A percentile compares a stretch with the other conserved stretches of the same genome.
These are phyloP conservation scores for Microcebus lehilahytsara DNA, from an alignment of 2,113 vertebrate genomes.

Conservation along the genomic window DNA sequence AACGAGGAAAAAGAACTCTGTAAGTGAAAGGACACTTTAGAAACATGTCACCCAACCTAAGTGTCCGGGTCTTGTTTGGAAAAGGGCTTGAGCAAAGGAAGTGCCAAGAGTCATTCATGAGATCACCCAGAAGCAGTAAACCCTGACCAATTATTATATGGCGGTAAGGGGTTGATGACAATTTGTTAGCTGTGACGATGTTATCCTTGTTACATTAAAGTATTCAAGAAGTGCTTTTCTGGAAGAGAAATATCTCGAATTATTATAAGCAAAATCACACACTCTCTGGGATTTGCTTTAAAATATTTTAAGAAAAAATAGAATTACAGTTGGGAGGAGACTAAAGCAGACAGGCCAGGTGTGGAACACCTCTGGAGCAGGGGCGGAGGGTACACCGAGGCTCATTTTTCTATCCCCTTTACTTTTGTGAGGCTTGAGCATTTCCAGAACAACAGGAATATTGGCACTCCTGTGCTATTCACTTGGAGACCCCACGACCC, in stretches of 20 bases:
- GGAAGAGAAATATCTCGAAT: not conserved
- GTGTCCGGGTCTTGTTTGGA: no score
- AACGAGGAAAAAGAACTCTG: fast-evolving
- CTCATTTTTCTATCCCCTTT: not conserved
- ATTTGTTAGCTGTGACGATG: no score
- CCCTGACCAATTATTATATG: no score
- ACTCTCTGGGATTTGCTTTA: not conserved
- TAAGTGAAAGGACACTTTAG: not conserved
- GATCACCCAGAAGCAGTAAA: no score
- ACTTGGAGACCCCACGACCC: fast-evolving
- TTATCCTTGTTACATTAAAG: fast-evolving
- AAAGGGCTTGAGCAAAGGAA: no score
- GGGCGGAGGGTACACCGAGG: fast-evolving
- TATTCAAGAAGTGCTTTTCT: not conserved
- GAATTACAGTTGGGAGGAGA: no score
- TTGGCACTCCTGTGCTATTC: no score
- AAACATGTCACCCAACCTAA: not conserved
- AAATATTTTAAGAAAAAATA: not conserved
- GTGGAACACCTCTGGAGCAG: fast-evolving
- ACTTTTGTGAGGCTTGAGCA: no score
- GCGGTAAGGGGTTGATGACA: fast-evolving
- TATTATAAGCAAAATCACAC: no score
- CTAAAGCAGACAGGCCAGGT: not conserved
- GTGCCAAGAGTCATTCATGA: not conserved
- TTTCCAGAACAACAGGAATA: not conserved